phyloP scores from a whole-genome alignment of 2,113 vertebrate species.

The Chiloscyllium plagiosum region DNA sequence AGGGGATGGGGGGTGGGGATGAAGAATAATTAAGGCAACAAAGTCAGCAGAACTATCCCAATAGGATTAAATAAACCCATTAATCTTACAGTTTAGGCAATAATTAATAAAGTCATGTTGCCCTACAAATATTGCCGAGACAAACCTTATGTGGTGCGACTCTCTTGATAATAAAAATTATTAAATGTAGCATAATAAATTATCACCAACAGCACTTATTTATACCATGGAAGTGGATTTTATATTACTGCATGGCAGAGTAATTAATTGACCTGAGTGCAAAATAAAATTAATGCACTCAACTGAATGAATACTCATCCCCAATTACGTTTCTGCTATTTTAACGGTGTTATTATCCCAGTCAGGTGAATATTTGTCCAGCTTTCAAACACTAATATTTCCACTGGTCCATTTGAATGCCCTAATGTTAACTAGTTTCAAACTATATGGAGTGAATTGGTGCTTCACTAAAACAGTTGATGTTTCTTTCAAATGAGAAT shows the following conservation, averaged over 20 bases:
- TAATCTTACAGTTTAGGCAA: neutral
- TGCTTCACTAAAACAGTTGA: too few species aligned
- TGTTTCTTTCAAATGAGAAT: neutral
- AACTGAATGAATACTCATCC: neutral
- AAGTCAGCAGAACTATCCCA: neutral
- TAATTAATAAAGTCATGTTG: neutral
- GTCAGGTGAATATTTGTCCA: neutral
- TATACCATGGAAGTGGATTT: neutral
- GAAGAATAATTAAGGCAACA: neutral
- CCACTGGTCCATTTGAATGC: neutral
- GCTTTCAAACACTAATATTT: neutral
- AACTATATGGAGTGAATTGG: neutral
- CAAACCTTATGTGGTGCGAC: neutral
- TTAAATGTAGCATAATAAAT: constrained; percentile 17
- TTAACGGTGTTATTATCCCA: neutral
- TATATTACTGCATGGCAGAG: neutral
- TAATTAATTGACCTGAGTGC: constrained; percentile 22
- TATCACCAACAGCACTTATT: neutral
- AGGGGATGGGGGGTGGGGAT: neutral
- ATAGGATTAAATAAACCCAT: neutral
- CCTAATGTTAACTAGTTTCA: neutral
- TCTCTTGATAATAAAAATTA: constrained; percentile 13
- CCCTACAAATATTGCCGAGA: neutral
- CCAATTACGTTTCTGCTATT: neutral
- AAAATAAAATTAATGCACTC: constrained; percentile 19